Evolutionary conservation across 1,140 invertebrate genomes (phyloP), one percentile per base, ranked within the genome.

Genomic region (Calephelis virginiensis): DNA sequence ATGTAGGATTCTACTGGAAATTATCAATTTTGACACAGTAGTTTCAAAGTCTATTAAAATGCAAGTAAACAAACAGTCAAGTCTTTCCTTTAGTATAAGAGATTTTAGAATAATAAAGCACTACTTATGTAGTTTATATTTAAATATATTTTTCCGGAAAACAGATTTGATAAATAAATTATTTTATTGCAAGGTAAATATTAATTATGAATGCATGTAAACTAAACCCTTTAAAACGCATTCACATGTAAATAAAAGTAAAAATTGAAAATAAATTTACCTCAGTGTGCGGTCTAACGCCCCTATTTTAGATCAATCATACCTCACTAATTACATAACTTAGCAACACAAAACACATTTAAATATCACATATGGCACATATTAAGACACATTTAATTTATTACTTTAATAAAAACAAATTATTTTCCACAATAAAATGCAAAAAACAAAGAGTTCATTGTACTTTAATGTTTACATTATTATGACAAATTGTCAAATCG

Each of bases 391-490:
- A 61, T 85, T 85, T 85, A 69, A 77, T 77, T 83, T 66, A 82
- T 77, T 66, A 77, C 66, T 75, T 69, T 28, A 10, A 9, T 61
- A 67, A 49, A 73, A 74, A 73, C 63, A 61, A 69, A 62, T 74
- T 70, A 72, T 78, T 76, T 81, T 62, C 71, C 70, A 69, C 67
- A 71, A 70, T 67, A 74, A 75, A 68, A 12, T 9, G 43, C 38
- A 56, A 69, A 67, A 70, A 63, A 69, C 17, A 68, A 61, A n/a
- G 64, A 74, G 85, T 87, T 86, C 83, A 87, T 79, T 85, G 81
- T 76, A 82, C 83, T 76, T 66, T 64, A 14, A 49, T 87, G 85
- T 87, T 87, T 87, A 87, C 82, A 79, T 78, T 60, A 37, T 75
- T 75, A 76, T 59, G 53, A 38, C 53, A 59, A 28, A 63, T 45